A percentile compares a stretch with the other conserved stretches of the same genome.
These are phyloP conservation scores for Cettia cetti DNA, from an alignment of 2,113 vertebrate species.

Conservation along the genomic window DNA sequence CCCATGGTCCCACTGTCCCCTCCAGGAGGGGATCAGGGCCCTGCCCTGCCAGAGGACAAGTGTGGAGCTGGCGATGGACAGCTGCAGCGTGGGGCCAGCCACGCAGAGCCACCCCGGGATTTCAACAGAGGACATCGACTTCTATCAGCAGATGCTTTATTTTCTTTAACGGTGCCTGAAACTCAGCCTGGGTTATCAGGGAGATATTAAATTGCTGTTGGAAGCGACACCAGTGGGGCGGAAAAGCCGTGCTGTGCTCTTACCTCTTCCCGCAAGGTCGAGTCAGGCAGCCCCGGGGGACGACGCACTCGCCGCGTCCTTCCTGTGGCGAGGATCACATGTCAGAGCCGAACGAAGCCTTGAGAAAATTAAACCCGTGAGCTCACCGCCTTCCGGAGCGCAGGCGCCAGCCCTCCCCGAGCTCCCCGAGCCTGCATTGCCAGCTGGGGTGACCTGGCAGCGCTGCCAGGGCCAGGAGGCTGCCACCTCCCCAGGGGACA, in stretches of 20 bases:
- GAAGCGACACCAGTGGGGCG: constrained; percentile 3
- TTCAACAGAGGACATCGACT: not conserved
- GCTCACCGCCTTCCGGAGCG: constrained; percentile 8
- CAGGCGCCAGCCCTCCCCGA: not conserved
- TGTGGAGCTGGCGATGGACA: not conserved
- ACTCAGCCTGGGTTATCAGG: not conserved
- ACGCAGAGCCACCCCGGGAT: rapidly evolving
- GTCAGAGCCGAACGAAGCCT: constrained; percentile 10
- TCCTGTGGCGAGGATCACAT: constrained; percentile 54
- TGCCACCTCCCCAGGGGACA: rapidly evolving
- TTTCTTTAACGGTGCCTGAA: not conserved
- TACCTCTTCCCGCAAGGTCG: constrained; percentile 58
- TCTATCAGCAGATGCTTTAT: not conserved
- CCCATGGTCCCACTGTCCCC: not conserved
- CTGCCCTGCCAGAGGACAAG: not conserved
- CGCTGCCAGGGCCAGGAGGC: not conserved
- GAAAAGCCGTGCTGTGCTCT: constrained; percentile 36
- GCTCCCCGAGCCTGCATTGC: not conserved
- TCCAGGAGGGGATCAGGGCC: not conserved
- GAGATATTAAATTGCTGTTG: constrained; percentile 52
- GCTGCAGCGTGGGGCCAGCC: not conserved
- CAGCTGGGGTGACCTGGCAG: not conserved
- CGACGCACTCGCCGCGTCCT: not conserved
- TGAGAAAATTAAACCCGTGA: constrained; percentile 52
- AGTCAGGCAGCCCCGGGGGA: constrained; percentile 33